phyloP scores from a whole-genome alignment of 2,113 vertebrate species.

The Stomatorhinus ivindoensis region DNA sequence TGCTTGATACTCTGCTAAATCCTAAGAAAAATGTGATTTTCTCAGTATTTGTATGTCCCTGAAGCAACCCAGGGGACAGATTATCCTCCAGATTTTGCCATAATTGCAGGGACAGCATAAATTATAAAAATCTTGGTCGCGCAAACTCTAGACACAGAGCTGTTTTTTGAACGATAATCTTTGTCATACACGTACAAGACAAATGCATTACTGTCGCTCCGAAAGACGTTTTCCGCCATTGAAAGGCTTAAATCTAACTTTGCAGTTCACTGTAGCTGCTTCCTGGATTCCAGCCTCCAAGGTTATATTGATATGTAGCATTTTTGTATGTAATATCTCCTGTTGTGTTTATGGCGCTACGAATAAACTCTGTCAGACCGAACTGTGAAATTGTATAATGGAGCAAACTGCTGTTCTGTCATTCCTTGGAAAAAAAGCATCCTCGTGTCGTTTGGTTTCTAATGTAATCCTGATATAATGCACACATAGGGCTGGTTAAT shows the following conservation, averaged over 20 bases:
- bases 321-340: slow-evolving; percentile 1
- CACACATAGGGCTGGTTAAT: not conserved
- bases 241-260: not conserved
- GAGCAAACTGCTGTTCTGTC: not conserved
- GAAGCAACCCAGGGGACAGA: not conserved
- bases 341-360: not conserved
- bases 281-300: not conserved
- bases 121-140: not conserved
- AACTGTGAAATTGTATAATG: not conserved
- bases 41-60: not conserved
- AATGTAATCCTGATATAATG: not conserved
- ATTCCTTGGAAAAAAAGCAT: not conserved
- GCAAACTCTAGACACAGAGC: not conserved
- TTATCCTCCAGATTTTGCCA: not conserved
- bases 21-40: not conserved
- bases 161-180: not conserved
- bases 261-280: not conserved
- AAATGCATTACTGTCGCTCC: not conserved
- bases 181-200: not conserved
- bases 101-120: not conserved
- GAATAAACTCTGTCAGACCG: not conserved
- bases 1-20: not conserved
- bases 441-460: not conserved
- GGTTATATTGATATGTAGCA: not conserved
- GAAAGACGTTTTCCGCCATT: not conserved